Evolutionary conservation across 2,113 vertebrate genomes (phyloP).

Genomic region (Mustela nigripes): DNA sequence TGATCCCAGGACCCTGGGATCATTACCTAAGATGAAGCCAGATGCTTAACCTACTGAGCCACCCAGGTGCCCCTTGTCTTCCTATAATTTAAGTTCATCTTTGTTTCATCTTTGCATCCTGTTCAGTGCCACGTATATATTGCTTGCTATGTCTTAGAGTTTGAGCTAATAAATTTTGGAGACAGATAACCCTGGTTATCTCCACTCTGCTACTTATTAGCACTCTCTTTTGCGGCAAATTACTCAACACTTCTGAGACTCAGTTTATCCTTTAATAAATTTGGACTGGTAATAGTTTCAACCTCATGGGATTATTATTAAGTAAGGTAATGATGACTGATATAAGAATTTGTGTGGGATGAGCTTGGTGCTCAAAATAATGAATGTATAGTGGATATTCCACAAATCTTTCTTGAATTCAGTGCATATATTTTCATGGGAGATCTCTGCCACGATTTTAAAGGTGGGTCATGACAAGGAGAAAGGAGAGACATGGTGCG

Average conservation of each 20-base stretch:
- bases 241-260: conserved; percentile 18
- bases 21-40: neutral
- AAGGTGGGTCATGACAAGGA: neutral
- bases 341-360: neutral
- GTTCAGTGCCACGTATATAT: neutral
- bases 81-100: neutral
- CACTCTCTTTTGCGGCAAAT: neutral
- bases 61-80: neutral
- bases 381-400: neutral
- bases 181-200: neutral
- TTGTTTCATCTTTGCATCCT: neutral
- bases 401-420: neutral
- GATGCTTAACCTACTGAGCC: neutral
- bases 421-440: conserved; percentile 39
- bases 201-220: neutral
- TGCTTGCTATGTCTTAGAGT: neutral
- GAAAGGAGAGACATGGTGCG: neutral
- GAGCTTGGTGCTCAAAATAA: neutral
- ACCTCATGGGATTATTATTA: neutral
- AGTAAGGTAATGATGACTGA: neutral
- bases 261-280: conserved; percentile 2
- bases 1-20: neutral
- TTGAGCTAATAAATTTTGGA: neutral
- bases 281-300: neutral
- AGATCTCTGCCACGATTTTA: neutral